These are phyloP conservation scores for Drosophila subpulchrella DNA, from an alignment of 1,140 invertebrate species.

Conservation along the genomic window DNA sequence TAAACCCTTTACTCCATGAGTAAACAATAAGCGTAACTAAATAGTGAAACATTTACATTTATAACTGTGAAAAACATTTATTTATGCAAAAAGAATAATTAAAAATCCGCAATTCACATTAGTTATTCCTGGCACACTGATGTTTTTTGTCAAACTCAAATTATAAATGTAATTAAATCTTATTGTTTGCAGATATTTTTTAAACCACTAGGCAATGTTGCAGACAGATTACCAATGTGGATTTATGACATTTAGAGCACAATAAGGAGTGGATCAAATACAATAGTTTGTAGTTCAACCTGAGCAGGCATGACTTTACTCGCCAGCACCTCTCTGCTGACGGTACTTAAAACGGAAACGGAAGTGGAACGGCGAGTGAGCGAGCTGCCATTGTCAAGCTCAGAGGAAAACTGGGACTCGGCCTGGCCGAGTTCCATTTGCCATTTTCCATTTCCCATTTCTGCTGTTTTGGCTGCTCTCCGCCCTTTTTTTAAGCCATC, in stretches of 20 bases:
- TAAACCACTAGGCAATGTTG: constrained; percentile 1
- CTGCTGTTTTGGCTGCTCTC: constrained; percentile 34
- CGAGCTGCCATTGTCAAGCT: constrained; percentile 76
- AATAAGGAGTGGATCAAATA: background rate
- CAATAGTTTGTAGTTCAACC: background rate
- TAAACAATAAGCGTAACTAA: background rate
- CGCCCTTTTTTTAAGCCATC: constrained; percentile 51
- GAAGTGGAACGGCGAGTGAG: constrained; percentile 50
- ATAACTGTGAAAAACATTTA: background rate
- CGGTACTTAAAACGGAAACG: constrained; percentile 71
- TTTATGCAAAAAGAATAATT: constrained; percentile 25
- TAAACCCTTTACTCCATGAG: background rate
- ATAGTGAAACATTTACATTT: background rate
- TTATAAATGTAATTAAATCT: constrained; percentile 33
- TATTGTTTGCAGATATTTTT: constrained; percentile 34
- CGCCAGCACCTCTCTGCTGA: constrained; percentile 46
- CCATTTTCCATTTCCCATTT: constrained; percentile 26
- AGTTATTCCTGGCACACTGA: constrained; percentile 7
- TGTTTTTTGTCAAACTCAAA: constrained; percentile 6
- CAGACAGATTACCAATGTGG: constrained; percentile 10
- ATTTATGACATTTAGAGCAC: background rate
- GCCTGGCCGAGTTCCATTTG: constrained; percentile 48
- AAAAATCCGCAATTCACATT: constrained; percentile 20
- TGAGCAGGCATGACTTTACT: constrained; percentile 13
- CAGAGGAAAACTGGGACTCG: constrained; percentile 57